phyloP scores from a whole-genome alignment of 2,888 invertebrate genomes.

The Erebia epiphron region DNA sequence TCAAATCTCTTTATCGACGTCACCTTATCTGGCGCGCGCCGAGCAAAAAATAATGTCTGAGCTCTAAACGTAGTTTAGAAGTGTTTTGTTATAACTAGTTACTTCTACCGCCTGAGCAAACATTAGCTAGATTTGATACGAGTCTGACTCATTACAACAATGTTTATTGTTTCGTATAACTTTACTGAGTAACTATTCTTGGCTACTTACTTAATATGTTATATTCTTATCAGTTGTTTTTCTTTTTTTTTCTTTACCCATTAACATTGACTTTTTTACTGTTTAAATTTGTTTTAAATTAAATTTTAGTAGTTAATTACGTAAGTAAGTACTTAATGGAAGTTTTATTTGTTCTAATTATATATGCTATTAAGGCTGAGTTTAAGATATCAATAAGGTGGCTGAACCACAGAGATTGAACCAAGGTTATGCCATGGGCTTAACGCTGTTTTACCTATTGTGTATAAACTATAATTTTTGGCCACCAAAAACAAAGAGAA shows the following conservation, averaged over 20 bases:
- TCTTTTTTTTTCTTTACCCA: background rate
- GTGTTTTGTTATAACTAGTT: background rate
- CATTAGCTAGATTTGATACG: background rate
- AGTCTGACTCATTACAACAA: background rate
- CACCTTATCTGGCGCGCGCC: background rate
- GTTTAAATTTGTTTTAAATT: too few relatives aligned
- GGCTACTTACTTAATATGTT: background rate
- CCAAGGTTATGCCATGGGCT: too few relatives aligned
- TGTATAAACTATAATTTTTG: too few relatives aligned
- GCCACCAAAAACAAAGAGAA: too few relatives aligned
- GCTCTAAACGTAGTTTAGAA: background rate
- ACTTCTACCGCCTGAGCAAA: background rate
- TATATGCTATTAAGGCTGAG: too few relatives aligned
- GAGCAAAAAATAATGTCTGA: conserved; percentile 1
- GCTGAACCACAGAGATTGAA: too few relatives aligned
- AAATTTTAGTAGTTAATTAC: too few relatives aligned
- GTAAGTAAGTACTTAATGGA: too few relatives aligned
- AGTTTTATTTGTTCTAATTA: too few relatives aligned
- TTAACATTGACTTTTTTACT: background rate
- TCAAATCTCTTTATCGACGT: background rate
- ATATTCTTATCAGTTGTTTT: conserved; percentile 1
- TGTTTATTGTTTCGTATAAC: background rate
- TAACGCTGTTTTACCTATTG: too few relatives aligned
- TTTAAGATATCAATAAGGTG: too few relatives aligned
- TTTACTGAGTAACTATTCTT: background rate